These are phyloP conservation scores for Gymnothorax reevesii DNA, from an alignment of 2,797 vertebrate genomes.

Conservation along the genomic window DNA sequence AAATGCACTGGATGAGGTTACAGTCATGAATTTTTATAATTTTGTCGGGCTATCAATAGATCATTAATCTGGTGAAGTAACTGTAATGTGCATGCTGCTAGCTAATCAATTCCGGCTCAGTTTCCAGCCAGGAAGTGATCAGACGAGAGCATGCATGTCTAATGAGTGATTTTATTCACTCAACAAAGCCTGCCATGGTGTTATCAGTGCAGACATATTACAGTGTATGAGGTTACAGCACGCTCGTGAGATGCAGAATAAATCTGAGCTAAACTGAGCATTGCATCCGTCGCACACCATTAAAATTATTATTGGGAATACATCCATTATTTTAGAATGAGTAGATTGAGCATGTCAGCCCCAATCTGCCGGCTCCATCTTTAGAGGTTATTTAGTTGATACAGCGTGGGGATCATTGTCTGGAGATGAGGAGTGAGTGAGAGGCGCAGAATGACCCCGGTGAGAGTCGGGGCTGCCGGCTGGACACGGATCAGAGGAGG, in stretches of 20 bases:
- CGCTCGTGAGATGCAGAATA: background rate
- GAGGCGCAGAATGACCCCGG: background rate
- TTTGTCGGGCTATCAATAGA: conserved; percentile 71
- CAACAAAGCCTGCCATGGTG: background rate
- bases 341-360: background rate
- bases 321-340: background rate
- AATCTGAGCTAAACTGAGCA: background rate
- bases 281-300: no score
- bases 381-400: background rate
- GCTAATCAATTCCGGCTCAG: conserved; percentile 63
- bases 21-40: conserved; percentile 48
- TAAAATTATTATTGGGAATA: background rate
- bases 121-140: conserved; percentile 62
- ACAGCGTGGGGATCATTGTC: background rate
- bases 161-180: background rate
- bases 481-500: background rate
- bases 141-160: conserved; percentile 55
- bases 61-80: conserved; percentile 72
- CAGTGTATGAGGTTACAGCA: background rate
- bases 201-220: background rate
- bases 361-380: background rate
- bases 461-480: background rate
- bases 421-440: background rate
- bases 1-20: conserved; percentile 34
- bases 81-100: conserved; percentile 65